Evolutionary conservation across 2,888 invertebrate species (phyloP).

Genomic region (Automeris io): DNA sequence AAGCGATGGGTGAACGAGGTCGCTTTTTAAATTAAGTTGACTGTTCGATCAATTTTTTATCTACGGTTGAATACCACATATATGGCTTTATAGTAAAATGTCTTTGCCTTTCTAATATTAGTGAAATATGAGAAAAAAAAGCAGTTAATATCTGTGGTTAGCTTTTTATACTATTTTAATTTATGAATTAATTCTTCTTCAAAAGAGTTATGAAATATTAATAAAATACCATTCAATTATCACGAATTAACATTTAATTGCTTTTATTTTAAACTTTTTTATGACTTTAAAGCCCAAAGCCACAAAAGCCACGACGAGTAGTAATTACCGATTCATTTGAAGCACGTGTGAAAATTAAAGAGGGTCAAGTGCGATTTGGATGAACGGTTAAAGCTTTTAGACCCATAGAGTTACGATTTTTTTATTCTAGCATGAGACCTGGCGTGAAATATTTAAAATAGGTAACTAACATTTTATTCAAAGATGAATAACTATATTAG

Average conservation of each 20-base stretch:
- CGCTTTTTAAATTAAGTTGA: constrained; percentile 6
- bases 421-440: background rate
- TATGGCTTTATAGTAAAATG: too few relatives aligned
- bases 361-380: constrained; percentile 13
- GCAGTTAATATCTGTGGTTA: background rate
- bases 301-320: constrained; percentile 15
- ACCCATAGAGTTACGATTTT: constrained; percentile 1
- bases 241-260: too few relatives aligned
- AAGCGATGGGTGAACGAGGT: constrained; percentile 9
- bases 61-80: background rate
- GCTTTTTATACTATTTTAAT: background rate
- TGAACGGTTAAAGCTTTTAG: constrained; percentile 2
- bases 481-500: too few relatives aligned
- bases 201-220: too few relatives aligned
- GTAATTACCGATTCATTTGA: constrained; percentile 18
- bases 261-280: too few relatives aligned
- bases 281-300: constrained; percentile 12
- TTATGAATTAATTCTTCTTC: too few relatives aligned
- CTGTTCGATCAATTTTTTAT: constrained; percentile 5
- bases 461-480: too few relatives aligned
- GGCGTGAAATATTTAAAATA: too few relatives aligned
- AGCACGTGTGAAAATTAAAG: constrained; percentile 13
- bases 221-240: too few relatives aligned
- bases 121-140: too few relatives aligned
- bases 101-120: too few relatives aligned